phyloP scores from a whole-genome alignment of 92 coral and sea anemone species.

The Chrysogorgia sp. region DNA sequence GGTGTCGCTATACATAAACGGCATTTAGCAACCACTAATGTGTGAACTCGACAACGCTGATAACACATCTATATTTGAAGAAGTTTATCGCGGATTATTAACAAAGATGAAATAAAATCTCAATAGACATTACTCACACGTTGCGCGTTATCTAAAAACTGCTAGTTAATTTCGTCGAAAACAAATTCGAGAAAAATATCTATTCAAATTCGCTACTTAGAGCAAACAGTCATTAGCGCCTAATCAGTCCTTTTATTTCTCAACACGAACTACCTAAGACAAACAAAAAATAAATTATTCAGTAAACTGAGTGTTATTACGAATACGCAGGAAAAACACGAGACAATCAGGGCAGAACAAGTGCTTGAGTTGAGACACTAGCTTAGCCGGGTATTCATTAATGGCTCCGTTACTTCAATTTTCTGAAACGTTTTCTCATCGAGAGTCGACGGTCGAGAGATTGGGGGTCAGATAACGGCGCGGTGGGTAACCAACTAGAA shows the following conservation, averaged over 20 bases:
- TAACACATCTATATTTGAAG: constrained; percentile 41
- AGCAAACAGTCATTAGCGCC: constrained; percentile 51
- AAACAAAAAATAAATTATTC: constrained; percentile 41
- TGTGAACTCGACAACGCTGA: constrained; percentile 53
- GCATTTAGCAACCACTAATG: constrained; percentile 39
- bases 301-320: constrained; percentile 22
- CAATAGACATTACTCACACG: constrained; percentile 27
- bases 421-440: constrained; percentile 12
- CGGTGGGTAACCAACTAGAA: not conserved
- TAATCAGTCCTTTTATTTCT: constrained; percentile 41
- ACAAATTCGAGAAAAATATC: constrained; percentile 41
- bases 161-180: constrained; percentile 41
- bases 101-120: constrained; percentile 19
- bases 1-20: constrained; percentile 21
- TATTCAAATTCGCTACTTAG: constrained; percentile 36
- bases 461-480: constrained; percentile 8
- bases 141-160: constrained; percentile 37
- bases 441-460: not conserved
- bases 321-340: constrained; percentile 11
- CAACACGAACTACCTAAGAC: constrained; percentile 39
- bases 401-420: not conserved
- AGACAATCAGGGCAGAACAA: not conserved
- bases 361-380: not conserved
- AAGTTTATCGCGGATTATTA: constrained; percentile 39
- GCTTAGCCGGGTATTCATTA: not conserved